Conservation (phyloP, 2,888 invertebrate species). For the Polydrusus pterygomalis region DNA sequence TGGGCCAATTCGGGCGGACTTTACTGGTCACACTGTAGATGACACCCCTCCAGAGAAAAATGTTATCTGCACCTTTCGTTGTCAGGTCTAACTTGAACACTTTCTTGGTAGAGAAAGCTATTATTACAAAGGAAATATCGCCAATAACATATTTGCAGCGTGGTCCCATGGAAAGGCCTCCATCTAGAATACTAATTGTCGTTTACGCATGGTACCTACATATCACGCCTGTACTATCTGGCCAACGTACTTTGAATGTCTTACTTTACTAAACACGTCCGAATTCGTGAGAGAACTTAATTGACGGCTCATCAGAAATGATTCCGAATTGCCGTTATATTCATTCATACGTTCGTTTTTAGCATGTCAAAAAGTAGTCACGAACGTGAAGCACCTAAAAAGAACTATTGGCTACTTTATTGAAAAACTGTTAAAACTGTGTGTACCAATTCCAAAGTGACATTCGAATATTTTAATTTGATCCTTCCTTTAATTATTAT, state of each 20-base stretch:
- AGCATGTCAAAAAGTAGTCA: slow-evolving; percentile 49
- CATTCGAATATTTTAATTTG: no score
- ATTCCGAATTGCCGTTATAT: slow-evolving; percentile 59
- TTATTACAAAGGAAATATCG: slow-evolving; percentile 56
- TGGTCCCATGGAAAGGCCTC: slow-evolving; percentile 59
- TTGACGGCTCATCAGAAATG: slow-evolving; percentile 58
- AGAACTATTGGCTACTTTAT: no score
- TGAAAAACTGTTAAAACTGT: no score
- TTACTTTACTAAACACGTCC: slow-evolving; percentile 63
- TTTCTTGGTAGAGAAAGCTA: slow-evolving; percentile 54
- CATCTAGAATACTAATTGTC: slow-evolving; percentile 51
- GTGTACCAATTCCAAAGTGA: no score
- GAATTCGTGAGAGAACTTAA: slow-evolving; percentile 62
- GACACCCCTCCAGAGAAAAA: not conserved
- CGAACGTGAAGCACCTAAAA: slow-evolving; percentile 2
- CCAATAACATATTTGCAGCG: slow-evolving; percentile 64
- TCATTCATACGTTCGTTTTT: slow-evolving; percentile 59
- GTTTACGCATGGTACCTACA: slow-evolving; percentile 61
- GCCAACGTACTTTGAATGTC: slow-evolving; percentile 63
- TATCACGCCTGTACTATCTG: slow-evolving; percentile 59
- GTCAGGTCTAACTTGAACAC: not conserved
- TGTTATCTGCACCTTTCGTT: not conserved
- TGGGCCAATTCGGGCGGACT: no score
- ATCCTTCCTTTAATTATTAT: no score
- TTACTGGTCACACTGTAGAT: no score